Conservation (phyloP, 2,888 invertebrate species). For the Cyaniris semiargus region DNA sequence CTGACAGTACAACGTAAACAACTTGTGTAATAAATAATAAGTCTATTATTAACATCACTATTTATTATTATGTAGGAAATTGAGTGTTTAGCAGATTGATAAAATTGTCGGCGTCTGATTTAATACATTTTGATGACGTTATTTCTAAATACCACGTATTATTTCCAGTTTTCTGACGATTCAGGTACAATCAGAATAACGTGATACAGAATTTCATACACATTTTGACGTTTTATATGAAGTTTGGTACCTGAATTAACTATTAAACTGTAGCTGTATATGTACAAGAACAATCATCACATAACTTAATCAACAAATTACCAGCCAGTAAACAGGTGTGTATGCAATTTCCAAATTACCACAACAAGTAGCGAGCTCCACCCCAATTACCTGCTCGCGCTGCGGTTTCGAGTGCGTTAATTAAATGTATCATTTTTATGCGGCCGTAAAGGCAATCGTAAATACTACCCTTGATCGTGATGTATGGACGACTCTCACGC, state of each 20-base stretch:
- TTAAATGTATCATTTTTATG: constrained; percentile 31
- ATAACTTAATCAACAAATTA: neutral
- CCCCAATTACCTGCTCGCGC: constrained; percentile 16
- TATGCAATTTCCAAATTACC: neutral
- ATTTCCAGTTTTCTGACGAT: no score
- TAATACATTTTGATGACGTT: no score
- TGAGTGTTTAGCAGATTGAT: no score
- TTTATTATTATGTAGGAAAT: neutral
- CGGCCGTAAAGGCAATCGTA: constrained; percentile 15
- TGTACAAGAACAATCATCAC: no score
- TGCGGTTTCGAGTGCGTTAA: constrained; percentile 6
- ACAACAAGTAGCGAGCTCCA: neutral
- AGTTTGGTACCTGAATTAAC: no score
- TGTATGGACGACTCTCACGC: constrained; percentile 17
- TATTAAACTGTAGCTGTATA: no score
- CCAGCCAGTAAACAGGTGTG: neutral
- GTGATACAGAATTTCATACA: no score
- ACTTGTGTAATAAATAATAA: neutral
- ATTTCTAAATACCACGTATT: no score
- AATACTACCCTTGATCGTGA: constrained; percentile 25
- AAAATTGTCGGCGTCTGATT: no score
- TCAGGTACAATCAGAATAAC: no score
- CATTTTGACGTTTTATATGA: no score
- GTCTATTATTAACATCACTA: neutral
- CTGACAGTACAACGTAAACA: neutral